Conservation (phyloP, 2,888 invertebrate species). For the Cerastis rubricosa region DNA sequence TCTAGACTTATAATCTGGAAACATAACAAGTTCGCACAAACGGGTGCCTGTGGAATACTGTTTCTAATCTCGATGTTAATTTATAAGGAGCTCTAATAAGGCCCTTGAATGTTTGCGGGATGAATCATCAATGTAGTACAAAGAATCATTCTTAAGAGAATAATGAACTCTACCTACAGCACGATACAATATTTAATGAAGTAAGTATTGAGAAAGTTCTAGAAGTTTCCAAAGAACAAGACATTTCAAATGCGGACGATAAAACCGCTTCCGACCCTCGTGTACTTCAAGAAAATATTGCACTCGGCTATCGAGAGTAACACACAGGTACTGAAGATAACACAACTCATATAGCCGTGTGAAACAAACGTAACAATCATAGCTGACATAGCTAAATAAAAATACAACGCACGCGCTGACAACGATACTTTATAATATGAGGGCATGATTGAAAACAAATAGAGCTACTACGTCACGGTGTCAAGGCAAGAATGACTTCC, state of each 20-base stretch:
- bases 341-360: constrained; percentile 48
- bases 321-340: constrained; percentile 38
- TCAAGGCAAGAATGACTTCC: constrained; percentile 84
- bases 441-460: constrained; percentile 77
- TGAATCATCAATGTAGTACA: constrained; percentile 61
- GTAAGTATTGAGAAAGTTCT: constrained; percentile 42
- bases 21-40: constrained; percentile 31
- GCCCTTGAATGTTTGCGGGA: constrained; percentile 52
- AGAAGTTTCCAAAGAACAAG: constrained; percentile 35
- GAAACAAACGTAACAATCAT: constrained; percentile 45
- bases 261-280: neutral
- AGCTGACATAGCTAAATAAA: constrained; percentile 57
- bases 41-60: constrained; percentile 29
- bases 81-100: constrained; percentile 51
- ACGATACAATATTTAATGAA: constrained; percentile 19
- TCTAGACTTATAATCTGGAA: constrained; percentile 32
- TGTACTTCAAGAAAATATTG: constrained; percentile 11
- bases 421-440: constrained; percentile 44
- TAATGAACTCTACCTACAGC: constrained; percentile 18
- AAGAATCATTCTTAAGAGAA: constrained; percentile 53
- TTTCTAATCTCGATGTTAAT: constrained; percentile 57
- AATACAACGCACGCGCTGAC: constrained; percentile 51
- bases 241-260: constrained; percentile 21
- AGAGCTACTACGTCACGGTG: constrained; percentile 73
- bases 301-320: constrained; percentile 10